phyloP scores from a whole-genome alignment of 2,888 invertebrate species.

The Cheilosia vernalis region DNA sequence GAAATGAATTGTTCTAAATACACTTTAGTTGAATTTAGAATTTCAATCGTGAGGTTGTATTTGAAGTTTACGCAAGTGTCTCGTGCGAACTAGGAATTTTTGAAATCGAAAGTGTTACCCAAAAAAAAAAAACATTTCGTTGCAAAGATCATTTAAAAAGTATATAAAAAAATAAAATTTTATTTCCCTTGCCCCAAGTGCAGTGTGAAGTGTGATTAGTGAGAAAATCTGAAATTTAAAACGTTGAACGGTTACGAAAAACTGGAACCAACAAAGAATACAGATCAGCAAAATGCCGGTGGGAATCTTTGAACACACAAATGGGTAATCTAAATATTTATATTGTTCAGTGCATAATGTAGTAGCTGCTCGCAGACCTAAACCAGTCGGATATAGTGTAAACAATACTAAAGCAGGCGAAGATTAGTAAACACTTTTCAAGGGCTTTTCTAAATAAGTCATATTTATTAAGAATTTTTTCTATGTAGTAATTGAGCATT shows the following conservation, averaged over 20 bases:
- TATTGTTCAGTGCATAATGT: too few relatives aligned
- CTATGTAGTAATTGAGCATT: too few relatives aligned
- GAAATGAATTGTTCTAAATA: background rate
- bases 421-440: too few relatives aligned
- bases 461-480: too few relatives aligned
- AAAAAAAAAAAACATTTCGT: conserved; percentile 6
- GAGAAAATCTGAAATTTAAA: background rate
- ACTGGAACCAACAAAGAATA: background rate
- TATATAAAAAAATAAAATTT: background rate
- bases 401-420: too few relatives aligned
- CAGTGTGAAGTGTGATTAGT: conserved; percentile 3
- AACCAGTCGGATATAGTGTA: too few relatives aligned
- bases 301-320: conserved; percentile 33
- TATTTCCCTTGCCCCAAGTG: background rate
- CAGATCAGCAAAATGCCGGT: conserved; percentile 31
- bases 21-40: conserved; percentile 32
- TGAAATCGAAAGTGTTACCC: conserved; percentile 29
- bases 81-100: conserved; percentile 5
- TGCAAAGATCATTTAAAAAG: background rate
- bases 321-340: conserved; percentile 33
- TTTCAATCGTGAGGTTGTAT: conserved; percentile 8
- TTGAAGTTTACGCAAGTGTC: background rate
- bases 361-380: too few relatives aligned
- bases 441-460: too few relatives aligned
- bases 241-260: conserved; percentile 6